Evolutionary conservation across 2,888 invertebrate genomes (phyloP).

Genomic region (Drosophila heteroneura): DNA sequence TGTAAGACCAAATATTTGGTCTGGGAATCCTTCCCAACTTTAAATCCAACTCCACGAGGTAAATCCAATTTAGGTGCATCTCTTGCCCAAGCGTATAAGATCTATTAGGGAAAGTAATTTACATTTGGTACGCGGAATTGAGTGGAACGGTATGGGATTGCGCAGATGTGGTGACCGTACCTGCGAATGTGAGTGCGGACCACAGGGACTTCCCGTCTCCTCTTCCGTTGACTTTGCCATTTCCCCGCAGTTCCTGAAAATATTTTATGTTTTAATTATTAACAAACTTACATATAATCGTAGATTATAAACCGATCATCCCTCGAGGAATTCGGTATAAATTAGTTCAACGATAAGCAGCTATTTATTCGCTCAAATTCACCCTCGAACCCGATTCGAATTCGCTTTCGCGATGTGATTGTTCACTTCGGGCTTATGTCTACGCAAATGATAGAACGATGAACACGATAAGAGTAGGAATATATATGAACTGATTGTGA

Average conservation of each 20-base stretch:
- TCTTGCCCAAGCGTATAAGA: conserved; percentile 97
- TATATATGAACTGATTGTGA: not conserved
- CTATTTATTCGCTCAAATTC: not conserved
- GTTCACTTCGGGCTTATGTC: no score
- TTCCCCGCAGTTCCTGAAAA: conserved; percentile 95
- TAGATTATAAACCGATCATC: not conserved
- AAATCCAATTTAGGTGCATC: conserved; percentile 93
- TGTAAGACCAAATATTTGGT: conserved; percentile 97
- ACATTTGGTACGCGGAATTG: not conserved
- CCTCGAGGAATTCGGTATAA: not conserved
- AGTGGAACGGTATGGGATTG: not conserved
- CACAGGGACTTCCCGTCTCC: conserved; percentile 91
- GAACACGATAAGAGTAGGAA: not conserved
- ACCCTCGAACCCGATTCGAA: not conserved
- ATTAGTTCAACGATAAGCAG: not conserved
- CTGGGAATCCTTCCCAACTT: conserved; percentile 92
- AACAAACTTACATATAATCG: not conserved
- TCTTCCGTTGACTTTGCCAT: conserved; percentile 89
- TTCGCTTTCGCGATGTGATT: no score
- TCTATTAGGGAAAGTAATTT: conserved; percentile 85
- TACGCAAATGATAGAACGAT: not conserved
- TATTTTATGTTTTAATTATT: not conserved
- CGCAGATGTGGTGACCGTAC: conserved; percentile 42
- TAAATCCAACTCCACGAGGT: conserved; percentile 96
- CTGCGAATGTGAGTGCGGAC: conserved; percentile 88